phyloP scores from a whole-genome alignment of 2,113 vertebrate genomes.

The Lampris megalopsis region DNA sequence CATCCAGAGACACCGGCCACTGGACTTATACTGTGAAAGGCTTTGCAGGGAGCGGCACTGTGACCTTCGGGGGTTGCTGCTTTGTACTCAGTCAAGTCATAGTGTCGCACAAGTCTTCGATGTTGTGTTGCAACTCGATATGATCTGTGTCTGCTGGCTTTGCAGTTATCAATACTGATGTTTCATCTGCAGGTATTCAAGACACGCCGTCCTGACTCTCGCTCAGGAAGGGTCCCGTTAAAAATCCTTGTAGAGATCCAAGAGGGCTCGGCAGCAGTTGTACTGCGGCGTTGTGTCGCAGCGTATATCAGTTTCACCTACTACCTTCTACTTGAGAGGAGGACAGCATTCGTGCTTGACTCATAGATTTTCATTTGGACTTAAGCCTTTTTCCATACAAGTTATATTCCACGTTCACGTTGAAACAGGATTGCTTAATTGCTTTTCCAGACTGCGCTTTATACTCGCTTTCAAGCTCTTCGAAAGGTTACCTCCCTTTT shows the following conservation, averaged over 20 bases:
- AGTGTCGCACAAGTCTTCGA: constrained; percentile 9
- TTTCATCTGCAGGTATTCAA: neutral
- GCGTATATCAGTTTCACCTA: constrained; percentile 17
- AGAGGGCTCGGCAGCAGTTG: neutral
- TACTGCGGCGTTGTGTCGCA: neutral
- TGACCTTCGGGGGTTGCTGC: neutral
- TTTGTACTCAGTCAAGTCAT: constrained; percentile 17
- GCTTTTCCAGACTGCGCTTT: constrained; percentile 72
- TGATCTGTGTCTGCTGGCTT: neutral
- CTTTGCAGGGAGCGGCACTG: no score
- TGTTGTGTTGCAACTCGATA: neutral
- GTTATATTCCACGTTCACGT: constrained; percentile 63
- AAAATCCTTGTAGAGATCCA: neutral
- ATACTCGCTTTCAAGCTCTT: constrained; percentile 59
- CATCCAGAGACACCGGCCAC: neutral
- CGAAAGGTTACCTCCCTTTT: constrained; percentile 59
- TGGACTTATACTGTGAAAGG: neutral
- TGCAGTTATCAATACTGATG: neutral
- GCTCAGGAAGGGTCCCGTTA: neutral
- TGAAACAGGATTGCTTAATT: constrained; percentile 70
- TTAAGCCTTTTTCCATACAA: constrained; percentile 64
- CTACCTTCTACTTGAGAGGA: constrained; percentile 50
- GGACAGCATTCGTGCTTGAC: constrained; percentile 32
- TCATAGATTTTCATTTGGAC: constrained; percentile 54
- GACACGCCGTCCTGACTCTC: neutral